Base-by-base conservation (phyloP, 23 tunicate species). In the Halocynthia roretzi region DNA sequence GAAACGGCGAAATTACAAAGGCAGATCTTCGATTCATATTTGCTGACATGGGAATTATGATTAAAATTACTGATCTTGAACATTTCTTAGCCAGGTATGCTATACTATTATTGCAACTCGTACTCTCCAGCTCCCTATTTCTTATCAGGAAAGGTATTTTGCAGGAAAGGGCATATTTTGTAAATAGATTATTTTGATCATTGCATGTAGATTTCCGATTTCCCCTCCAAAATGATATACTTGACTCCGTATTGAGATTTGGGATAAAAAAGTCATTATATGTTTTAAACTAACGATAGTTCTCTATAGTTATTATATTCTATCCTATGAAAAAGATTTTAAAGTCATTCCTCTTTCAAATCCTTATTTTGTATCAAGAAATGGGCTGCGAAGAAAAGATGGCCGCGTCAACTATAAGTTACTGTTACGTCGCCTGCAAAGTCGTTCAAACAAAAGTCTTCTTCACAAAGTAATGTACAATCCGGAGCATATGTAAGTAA, bases 341-440 rank as follows among this genome's bases (percentile, higher is more conserved):
- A 60, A 15, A 1, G 44, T 31, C 44, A 31, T 4, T 31, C 2
- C 23, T 18, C 23, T 67, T 5, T 18, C 20, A 11, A 19, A 71
- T 56, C 11, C 52, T 1, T 44, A 49, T 10, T 80, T 50, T 22
- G 40, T 58, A 51, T 44, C n/a, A 22, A 90, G 97, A 55, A 85
- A 85, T 71, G 97, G 97, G 0, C 56, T 90, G 7, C 83, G 97
- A 17, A 71, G 97, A 71, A 85, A 77, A n/a, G 97, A 90, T 62
- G 87, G 86, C 8, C 40, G 83, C 44, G 88, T 90, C 53, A 90
- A 81, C 72, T 90, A 80, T 53, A 64, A 75, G 61, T 62, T 90
- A 40, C 66, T 90, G 60, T 11, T 90, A 22, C 83, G 90, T 7
- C 83, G 97, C 15, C 54, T 90, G 23, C 97, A 90, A 66, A 85